Base-by-base conservation (phyloP, 2,113 vertebrate genomes). In the Sisor rabdophorus region DNA sequence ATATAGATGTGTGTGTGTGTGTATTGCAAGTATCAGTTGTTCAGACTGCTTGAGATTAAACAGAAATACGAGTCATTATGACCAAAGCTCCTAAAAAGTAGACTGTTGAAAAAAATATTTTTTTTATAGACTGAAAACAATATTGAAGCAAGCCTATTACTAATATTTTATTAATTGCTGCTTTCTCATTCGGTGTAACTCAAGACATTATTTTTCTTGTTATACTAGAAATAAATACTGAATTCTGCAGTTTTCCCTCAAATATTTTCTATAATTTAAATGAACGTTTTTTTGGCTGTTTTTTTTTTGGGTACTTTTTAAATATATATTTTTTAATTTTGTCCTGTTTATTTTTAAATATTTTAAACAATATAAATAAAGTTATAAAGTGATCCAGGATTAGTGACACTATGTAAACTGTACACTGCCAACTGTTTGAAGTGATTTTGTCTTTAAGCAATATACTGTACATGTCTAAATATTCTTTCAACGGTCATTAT, bases 21-120 rank as follows among this genome's bases (percentile, higher is more conserved):
- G n/a, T n/a, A n/a, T n/a, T n/a, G n/a, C n/a, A n/a, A n/a, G n/a
- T n/a, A n/a, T n/a, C n/a, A n/a, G n/a, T n/a, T n/a, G n/a, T n/a
- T n/a, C n/a, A n/a, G n/a, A n/a, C n/a, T n/a, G n/a, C n/a, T n/a
- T n/a, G n/a, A n/a, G n/a, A n/a, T n/a, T n/a, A n/a, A n/a, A n/a
- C n/a, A n/a, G n/a, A n/a, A n/a, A n/a, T n/a, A n/a, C n/a, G n/a
- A 11, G n/a, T 30, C 26, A 19, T 65, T 36, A 67, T 81, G 60
- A 78, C 71, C 72, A 71, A 79, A 75, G 54, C 19, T 60, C 40
- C 70, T 22, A 74, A 70, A 52, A 44, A 22, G 20, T 61, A 68
- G 32, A 48, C 63, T 58, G 30, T 73, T 78, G 26, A 24, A 52
- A 55, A 56, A 30, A 58, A 28, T 11, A 32, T 19, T 26, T 59